Base-by-base conservation (phyloP, 2,888 invertebrate genomes). In the Zhengitettix transpicula region DNA sequence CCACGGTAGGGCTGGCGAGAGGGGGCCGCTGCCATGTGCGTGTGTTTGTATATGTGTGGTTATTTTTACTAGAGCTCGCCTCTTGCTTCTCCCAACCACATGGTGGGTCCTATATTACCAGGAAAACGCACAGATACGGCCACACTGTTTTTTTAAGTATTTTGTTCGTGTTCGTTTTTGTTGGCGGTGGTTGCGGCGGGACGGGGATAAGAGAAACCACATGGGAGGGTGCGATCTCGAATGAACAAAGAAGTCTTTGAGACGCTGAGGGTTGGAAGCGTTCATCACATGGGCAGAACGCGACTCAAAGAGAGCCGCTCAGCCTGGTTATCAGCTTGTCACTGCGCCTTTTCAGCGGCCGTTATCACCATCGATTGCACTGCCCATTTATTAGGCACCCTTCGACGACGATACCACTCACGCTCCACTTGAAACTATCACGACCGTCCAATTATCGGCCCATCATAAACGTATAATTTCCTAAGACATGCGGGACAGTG, bases 1-100 rank as follows among this genome's bases (percentile, higher is more conserved):
- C 54, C 58, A 54, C 42, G 54, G 28, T 54, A 44, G 41, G 56
- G 52, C 44, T 41, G 58, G 15, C 55, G 42, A 15, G 42, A 52
- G 53, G 52, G 44, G 60, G 44, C 42, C 40, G 60, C 56, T 57
- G 58, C 55, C 58, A 58, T 58, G 44, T 58, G 58, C 42, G 40
- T 62, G 55, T 62, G 62, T 62, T 62, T 62, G 60, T 62, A 62
- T 62, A 62, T 60, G 58, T 62, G 62, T 62, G 62, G 62, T 62
- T 62, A 62, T 62, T 62, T 62, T 62, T 62, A 62, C 62, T 57
- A 59, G 52, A 17, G 44, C 60, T 60, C 52, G 52, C 56, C 54
- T 53, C 56, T 56, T 56, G 42, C 53, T 28, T 54, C 56, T 41
- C 42, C 51, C 14, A 44, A 60, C 56, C 62, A 58, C 60, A 60